phyloP scores from a whole-genome alignment of 1,140 invertebrate genomes.

The Drosophila funebris region DNA sequence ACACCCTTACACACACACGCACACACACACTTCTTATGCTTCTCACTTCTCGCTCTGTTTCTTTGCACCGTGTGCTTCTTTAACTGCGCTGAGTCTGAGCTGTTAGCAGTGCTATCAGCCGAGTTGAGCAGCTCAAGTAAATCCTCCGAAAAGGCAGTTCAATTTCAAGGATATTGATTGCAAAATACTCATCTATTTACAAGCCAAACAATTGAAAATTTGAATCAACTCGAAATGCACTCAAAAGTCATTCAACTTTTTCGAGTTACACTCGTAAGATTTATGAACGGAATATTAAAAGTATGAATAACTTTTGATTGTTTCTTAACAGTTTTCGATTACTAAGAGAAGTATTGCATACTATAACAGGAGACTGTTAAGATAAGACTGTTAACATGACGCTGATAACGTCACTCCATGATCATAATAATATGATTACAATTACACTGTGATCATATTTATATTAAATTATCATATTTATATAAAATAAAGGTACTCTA shows the following conservation, averaged over 20 bases:
- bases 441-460: no score
- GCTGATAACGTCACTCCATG: no score
- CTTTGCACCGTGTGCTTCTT: not conserved
- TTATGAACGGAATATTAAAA: not conserved
- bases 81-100: not conserved
- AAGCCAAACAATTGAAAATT: constrained; percentile 8
- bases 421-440: no score
- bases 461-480: no score
- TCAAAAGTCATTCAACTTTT: constrained; percentile 4
- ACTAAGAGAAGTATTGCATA: no score
- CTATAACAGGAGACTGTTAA: no score
- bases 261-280: not conserved
- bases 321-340: no score
- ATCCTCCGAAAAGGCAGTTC: constrained; percentile 8
- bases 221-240: constrained; percentile 8
- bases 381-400: no score
- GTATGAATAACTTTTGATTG: no score
- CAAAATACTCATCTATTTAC: constrained; percentile 28
- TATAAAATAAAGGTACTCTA: no score
- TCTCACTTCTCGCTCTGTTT: not conserved
- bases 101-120: not conserved
- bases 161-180: constrained; percentile 40
- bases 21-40: not conserved
- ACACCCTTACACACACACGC: not conserved
- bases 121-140: constrained; percentile 4